Evolutionary conservation across 1,140 invertebrate genomes (phyloP).

Genomic region (Campoletis sonorensis): DNA sequence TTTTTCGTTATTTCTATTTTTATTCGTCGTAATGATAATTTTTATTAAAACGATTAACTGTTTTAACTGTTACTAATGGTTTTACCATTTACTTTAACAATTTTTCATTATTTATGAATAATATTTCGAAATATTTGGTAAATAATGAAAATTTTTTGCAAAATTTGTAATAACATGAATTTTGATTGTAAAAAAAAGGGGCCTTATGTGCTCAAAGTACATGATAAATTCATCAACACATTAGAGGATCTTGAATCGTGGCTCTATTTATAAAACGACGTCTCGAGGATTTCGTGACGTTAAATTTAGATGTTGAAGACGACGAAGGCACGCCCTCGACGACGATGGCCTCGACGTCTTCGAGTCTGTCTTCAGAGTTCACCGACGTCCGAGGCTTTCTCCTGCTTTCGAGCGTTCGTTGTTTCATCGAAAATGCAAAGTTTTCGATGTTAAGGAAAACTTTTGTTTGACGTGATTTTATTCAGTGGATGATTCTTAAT

Average conservation of each 20-base stretch:
- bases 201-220: slow-evolving; percentile 7
- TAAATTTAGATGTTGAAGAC: slow-evolving; percentile 51
- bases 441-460: too few species aligned
- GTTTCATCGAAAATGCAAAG: background rate
- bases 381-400: slow-evolving; percentile 20
- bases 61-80: too few species aligned
- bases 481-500: too few species aligned
- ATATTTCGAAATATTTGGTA: background rate
- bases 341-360: slow-evolving; percentile 20
- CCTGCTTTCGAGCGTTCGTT: background rate
- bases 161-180: background rate
- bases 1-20: too few species aligned
- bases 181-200: background rate
- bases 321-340: slow-evolving; percentile 40
- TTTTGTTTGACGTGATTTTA: too few species aligned
- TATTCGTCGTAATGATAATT: too few species aligned
- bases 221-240: slow-evolving; percentile 34
- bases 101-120: background rate
- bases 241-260: slow-evolving; percentile 13
- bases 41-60: too few species aligned
- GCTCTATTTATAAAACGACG: slow-evolving; percentile 54
- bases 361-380: slow-evolving; percentile 40
- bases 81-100: too few species aligned
- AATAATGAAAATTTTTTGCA: too few species aligned
- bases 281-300: slow-evolving; percentile 52